Percentiles rank a stretch among this genome's conserved stretches.
Conservation (phyloP, 2,797 vertebrate genomes). For the Bradypus variegatus region DNA sequence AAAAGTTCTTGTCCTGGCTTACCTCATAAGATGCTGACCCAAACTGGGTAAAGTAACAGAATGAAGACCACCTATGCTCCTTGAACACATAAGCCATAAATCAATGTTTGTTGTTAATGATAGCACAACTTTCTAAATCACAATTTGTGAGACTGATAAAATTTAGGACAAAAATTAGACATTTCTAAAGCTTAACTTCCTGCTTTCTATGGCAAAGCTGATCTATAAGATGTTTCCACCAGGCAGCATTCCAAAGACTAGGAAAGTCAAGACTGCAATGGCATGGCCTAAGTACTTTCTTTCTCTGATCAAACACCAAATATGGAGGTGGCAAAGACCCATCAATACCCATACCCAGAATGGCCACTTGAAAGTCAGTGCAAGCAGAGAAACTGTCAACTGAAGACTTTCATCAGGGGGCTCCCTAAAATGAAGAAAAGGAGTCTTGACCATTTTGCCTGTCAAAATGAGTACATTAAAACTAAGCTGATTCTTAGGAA, state of each 20-base stretch:
- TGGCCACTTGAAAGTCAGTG: slow-evolving; percentile 56
- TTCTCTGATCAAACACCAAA: not conserved
- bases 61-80: not conserved
- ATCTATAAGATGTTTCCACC: not conserved
- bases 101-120: not conserved
- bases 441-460: slow-evolving; percentile 45
- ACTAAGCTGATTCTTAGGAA: slow-evolving; percentile 50
- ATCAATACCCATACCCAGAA: slow-evolving; percentile 58
- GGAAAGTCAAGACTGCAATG: not conserved
- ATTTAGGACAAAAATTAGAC: not conserved
- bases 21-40: not conserved
- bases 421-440: slow-evolving; percentile 53
- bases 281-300: not conserved
- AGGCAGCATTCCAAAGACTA: not conserved
- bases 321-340: slow-evolving; percentile 1
- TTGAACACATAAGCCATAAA: not conserved
- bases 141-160: not conserved
- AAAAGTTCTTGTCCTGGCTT: not conserved
- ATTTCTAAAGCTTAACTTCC: slow-evolving; percentile 31
- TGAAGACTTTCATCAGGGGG: slow-evolving; percentile 59
- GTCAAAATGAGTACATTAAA: slow-evolving; percentile 14
- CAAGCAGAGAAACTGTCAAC: slow-evolving; percentile 25
- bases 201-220: not conserved
- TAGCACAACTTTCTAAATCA: not conserved
- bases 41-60: not conserved